A percentile compares a stretch with the other conserved stretches of the same genome.
These are phyloP conservation scores for Amphimedon queenslandica DNA, from an alignment of 37 sponge, comb jelly and placozoan species.

Conservation along the genomic window DNA sequence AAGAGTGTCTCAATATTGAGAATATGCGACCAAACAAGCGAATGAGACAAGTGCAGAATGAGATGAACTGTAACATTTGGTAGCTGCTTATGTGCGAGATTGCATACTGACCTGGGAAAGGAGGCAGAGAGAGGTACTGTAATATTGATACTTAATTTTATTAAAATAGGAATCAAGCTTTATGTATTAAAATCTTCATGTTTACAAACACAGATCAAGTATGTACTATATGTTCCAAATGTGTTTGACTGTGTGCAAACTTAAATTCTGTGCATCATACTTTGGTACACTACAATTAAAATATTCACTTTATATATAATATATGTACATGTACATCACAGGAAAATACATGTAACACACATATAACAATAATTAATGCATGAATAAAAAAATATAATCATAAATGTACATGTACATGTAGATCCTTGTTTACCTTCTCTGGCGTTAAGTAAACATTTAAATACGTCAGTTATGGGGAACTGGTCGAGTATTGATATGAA, in stretches of 20 bases:
- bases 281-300: too few species aligned
- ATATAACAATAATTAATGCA: neutral
- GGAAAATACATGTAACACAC: neutral
- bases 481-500: constrained; percentile 79
- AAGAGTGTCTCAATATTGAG: constrained; percentile 58
- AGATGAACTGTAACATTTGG: constrained; percentile 66
- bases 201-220: too few species aligned
- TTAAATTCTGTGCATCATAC: too few species aligned
- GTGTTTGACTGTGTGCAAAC: too few species aligned
- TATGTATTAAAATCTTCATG: too few species aligned
- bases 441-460: constrained; percentile 61
- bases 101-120: constrained; percentile 32
- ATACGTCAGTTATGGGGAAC: constrained; percentile 82
- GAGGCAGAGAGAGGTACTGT: neutral
- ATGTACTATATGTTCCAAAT: too few species aligned
- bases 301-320: too few species aligned
- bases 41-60: constrained; percentile 80
- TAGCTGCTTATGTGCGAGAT: constrained; percentile 43
- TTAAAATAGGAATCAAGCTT: too few species aligned
- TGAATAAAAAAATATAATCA: too few species aligned
- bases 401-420: too few species aligned
- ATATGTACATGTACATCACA: constrained; percentile 14
- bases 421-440: constrained; percentile 27
- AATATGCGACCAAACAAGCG: constrained; percentile 74
- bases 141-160: too few species aligned